These are phyloP conservation scores for Unio pictorum DNA, from an alignment of 2,888 invertebrate genomes.

Conservation along the genomic window DNA sequence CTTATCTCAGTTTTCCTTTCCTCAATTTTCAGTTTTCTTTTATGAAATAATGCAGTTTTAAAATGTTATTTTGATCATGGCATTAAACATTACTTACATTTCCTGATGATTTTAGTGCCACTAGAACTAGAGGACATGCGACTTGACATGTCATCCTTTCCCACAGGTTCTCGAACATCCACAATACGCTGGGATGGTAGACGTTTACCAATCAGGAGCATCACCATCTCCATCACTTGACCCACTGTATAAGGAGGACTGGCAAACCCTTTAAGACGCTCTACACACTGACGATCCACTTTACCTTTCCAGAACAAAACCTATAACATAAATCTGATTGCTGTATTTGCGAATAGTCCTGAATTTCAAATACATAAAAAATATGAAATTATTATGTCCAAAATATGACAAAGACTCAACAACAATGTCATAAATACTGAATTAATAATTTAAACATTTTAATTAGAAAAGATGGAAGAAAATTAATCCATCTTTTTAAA, in stretches of 20 bases:
- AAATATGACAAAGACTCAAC: too few relatives aligned
- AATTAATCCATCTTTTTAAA: too few relatives aligned
- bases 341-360: too few relatives aligned
- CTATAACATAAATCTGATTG: slow-evolving; percentile 33
- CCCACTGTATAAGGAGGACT: slow-evolving; percentile 70
- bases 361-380: too few relatives aligned
- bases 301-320: slow-evolving; percentile 66
- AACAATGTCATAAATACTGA: too few relatives aligned
- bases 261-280: slow-evolving; percentile 65
- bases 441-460: too few relatives aligned
- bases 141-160: slow-evolving; percentile 63
- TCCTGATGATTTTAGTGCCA: slow-evolving; percentile 59
- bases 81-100: slow-evolving; percentile 38
- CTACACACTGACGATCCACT: slow-evolving; percentile 69
- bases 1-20: too few relatives aligned
- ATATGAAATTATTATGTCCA: too few relatives aligned
- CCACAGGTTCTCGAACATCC: slow-evolving; percentile 37
- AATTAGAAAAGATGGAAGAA: too few relatives aligned
- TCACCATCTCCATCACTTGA: slow-evolving; percentile 71
- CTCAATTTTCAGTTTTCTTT: too few relatives aligned
- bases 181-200: slow-evolving; percentile 55
- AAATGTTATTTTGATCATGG: too few relatives aligned
- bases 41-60: too few relatives aligned
- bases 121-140: slow-evolving; percentile 67
- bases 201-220: slow-evolving; percentile 70